Conservation (phyloP, 2,113 vertebrate genomes). For the Nerophis lumbriciformis region DNA sequence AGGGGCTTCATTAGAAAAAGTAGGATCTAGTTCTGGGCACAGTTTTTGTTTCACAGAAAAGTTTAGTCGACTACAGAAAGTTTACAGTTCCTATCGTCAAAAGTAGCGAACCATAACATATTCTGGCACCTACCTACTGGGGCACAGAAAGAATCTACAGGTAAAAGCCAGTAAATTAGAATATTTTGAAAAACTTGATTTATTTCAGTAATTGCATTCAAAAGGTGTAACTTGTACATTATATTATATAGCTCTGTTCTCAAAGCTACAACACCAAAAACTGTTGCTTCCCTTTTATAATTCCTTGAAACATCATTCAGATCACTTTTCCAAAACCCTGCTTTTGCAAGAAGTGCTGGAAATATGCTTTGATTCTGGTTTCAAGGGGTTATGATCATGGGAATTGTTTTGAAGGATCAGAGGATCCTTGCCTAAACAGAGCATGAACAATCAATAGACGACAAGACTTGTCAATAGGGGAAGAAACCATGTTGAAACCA, state of each 20-base stretch:
- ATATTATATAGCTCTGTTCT: too few relatives aligned
- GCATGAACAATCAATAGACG: slow-evolving; percentile 47
- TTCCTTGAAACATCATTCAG: neutral
- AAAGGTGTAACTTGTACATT: too few relatives aligned
- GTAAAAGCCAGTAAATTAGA: too few relatives aligned
- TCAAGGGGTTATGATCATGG: slow-evolving; percentile 38
- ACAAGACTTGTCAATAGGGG: slow-evolving; percentile 32
- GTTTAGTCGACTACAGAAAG: too few relatives aligned
- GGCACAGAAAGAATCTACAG: too few relatives aligned
- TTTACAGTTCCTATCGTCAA: too few relatives aligned
- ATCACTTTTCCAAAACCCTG: neutral
- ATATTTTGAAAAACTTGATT: too few relatives aligned
- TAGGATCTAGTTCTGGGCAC: too few relatives aligned
- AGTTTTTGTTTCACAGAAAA: too few relatives aligned
- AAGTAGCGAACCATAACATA: too few relatives aligned
- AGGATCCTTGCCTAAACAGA: slow-evolving; percentile 45
- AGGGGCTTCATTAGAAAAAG: neutral
- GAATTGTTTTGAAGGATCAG: slow-evolving; percentile 9
- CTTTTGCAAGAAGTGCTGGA: slow-evolving; percentile 11
- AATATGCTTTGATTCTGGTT: slow-evolving; percentile 40
- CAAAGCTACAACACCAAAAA: neutral
- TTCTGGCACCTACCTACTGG: too few relatives aligned
- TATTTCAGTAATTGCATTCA: too few relatives aligned
- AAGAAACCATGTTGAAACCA: slow-evolving; percentile 40
- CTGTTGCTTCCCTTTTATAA: neutral